Evolutionary conservation across 2,113 vertebrate genomes (phyloP), one percentile per base, ranked within the genome.

Genomic region (Rutilus rutilus): DNA sequence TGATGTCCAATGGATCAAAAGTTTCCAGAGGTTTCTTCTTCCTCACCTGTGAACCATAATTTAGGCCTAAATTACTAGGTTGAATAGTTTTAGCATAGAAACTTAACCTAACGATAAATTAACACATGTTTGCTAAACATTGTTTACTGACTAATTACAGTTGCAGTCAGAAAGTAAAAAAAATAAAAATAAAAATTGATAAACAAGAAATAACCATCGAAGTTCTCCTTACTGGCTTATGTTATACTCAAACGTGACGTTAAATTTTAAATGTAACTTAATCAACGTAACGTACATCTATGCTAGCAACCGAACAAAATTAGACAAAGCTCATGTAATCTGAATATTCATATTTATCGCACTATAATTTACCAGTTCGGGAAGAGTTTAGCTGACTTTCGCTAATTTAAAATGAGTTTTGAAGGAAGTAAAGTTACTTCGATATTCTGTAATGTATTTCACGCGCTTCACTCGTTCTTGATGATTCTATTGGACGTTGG

Each of bases 111-210:
- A 9, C 47, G 4, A n/a, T 21, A 73, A 3, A 17, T 74, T 25
- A 17, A 36, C 39, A 64, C 52, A 10, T 23, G 21, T 59, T 59
- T 59, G 21, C 19, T 15, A 17, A 52, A 52, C 14, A 52, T 52
- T 45, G 69, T 45, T 74, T 45, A 74, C 69, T 45, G 10, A 73
- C 69, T 74, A 74, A 74, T 74, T 74, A 14, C 69, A 74, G 30
- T 47, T 74, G 12, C 6, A 47, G 71, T 47, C 23, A 74, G 42
- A 47, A 25, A 47, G 39, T 2, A 0, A 5, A 36, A 69, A 39
- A 17, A 17, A 33, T 2, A 23, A 42, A 0, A 33, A 23, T 1
- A 42, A 12, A 12, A 6, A 6, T 6, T 8, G 7, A 39, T 39
- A 23, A 75, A 75, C 42, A 4, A 75, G 73, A 47, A 71, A 36